Percentiles rank a stretch among this genome's conserved stretches.
Evolutionary conservation across 2,797 vertebrate species (phyloP).

Genomic region (Pantherophis alleghaniensis): DNA sequence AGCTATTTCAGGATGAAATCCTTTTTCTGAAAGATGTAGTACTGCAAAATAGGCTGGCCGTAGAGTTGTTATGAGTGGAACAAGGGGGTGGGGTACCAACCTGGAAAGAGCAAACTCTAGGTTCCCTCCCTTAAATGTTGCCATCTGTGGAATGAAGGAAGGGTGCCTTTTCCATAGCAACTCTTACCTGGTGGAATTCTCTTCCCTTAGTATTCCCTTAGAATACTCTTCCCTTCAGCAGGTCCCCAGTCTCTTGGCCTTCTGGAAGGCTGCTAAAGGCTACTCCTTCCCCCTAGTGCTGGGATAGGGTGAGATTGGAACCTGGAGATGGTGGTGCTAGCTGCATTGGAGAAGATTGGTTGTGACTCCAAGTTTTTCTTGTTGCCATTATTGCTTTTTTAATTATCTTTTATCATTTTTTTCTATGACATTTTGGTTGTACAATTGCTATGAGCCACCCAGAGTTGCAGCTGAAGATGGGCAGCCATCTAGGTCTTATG

Average conservation of each 20-base stretch:
- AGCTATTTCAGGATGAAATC: not conserved
- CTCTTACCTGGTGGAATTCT: not conserved
- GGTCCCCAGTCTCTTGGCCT: not conserved
- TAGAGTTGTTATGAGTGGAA: not conserved
- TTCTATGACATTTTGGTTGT: not conserved
- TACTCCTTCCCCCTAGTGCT: not conserved
- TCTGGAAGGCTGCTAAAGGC: not conserved
- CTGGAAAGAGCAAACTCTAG: not conserved
- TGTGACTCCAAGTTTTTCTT: not conserved
- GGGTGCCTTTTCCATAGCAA: not conserved
- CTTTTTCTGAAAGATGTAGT: not conserved
- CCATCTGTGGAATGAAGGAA: not conserved
- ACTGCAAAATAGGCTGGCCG: not conserved
- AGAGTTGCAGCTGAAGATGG: not conserved
- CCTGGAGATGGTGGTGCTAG: not conserved
- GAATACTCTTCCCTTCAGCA: not conserved
- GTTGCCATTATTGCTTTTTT: not conserved
- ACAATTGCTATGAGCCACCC: not conserved
- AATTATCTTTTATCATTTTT: not conserved
- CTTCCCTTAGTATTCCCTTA: not conserved
- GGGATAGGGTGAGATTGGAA: not conserved
- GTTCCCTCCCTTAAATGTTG: not conserved
- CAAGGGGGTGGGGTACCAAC: not conserved
- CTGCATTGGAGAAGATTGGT: not conserved
- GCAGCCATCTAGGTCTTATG: not conserved